A percentile compares a stretch with the other conserved stretches of the same genome.
Evolutionary conservation across 1,140 invertebrate genomes (phyloP).

Genomic region (Rhynchophorus ferrugineus): DNA sequence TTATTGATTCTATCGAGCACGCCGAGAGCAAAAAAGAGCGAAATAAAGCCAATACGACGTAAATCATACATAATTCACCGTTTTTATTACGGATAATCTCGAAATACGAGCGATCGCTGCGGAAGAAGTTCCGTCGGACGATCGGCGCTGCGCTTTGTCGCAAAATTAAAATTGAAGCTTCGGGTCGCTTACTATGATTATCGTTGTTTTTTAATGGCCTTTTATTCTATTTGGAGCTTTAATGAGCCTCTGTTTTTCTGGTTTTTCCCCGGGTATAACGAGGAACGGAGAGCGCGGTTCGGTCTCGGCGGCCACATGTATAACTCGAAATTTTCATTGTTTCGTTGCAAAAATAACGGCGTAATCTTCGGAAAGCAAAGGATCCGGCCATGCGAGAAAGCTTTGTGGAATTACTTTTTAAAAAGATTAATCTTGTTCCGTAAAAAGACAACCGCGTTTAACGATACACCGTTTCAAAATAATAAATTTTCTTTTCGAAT

Average conservation of each 20-base stretch:
- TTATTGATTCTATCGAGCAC: too few species aligned
- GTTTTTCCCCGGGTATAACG: background rate
- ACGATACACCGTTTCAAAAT: too few species aligned
- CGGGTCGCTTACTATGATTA: constrained; percentile 2
- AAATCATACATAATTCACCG: background rate
- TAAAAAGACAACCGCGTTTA: too few species aligned
- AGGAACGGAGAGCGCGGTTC: background rate
- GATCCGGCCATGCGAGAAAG: background rate
- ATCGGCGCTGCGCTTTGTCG: background rate
- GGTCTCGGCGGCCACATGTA: constrained; percentile 1
- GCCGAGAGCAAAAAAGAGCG: too few species aligned
- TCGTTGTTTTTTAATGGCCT: constrained; percentile 2
- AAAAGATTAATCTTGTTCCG: background rate
- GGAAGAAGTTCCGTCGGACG: background rate
- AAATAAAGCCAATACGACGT: too few species aligned
- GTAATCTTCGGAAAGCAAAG: constrained; percentile 1
- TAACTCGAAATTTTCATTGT: constrained; percentile 4
- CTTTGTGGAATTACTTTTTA: constrained; percentile 1
- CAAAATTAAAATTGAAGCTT: background rate
- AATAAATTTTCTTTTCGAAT: too few species aligned
- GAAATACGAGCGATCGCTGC: background rate
- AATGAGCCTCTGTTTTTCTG: constrained; percentile 2
- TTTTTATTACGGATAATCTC: background rate
- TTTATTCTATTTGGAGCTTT: constrained; percentile 6
- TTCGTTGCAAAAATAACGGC: constrained; percentile 4